Evolutionary conservation across 1,140 invertebrate species (phyloP), one percentile per base, ranked within the genome.

Genomic region (Drosophila biarmipes): DNA sequence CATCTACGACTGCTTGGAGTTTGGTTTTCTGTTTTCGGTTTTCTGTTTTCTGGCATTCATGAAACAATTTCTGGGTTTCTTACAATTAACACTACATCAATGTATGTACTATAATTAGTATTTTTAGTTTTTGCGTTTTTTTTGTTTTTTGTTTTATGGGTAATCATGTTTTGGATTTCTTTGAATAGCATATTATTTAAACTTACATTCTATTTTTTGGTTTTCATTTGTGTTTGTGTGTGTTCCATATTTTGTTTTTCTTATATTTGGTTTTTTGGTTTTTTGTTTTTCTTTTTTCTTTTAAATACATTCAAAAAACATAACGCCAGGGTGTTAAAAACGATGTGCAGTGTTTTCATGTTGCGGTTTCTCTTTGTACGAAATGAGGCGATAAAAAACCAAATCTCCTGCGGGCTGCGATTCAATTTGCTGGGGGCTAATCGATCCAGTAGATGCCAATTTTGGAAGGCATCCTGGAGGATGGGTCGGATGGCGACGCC

Each of bases 91-190:
- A 90, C 86, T 90, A 90, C 86, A 90, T 90, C 86, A 90, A 90
- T 90, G 81, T 86, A 87, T 86, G 84, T 87, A 81, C 86, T 90
- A 90, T 90, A 90, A 89, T 85, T 90, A 90, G 85, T 90, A 89
- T 90, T 89, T 86, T 90, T 78, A 89, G 84, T 90, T 77, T 69
- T 53, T 73, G 24, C 59, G 55, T 71, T 77, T 62, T 77, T 63
- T 64, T 77, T 62, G 73, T 63, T 64, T 49, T 69, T 78, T 63
- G 34, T 58, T 54, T 53, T 78, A 57, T 81, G 81, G 80, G 84
- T 85, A 89, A 78, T 90, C 89, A 91, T 91, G 89, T 91, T 91
- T 89, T 91, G 89, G 89, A 91, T 91, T 91, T 86, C 89, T 91
- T 91, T 91, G 82, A 86, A 86, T 86, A 86, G 82, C 78, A 89